Evolutionary conservation across 92 coral and sea anemone species (phyloP), one percentile per base, ranked within the genome.

Genomic region (Porites divaricata): DNA sequence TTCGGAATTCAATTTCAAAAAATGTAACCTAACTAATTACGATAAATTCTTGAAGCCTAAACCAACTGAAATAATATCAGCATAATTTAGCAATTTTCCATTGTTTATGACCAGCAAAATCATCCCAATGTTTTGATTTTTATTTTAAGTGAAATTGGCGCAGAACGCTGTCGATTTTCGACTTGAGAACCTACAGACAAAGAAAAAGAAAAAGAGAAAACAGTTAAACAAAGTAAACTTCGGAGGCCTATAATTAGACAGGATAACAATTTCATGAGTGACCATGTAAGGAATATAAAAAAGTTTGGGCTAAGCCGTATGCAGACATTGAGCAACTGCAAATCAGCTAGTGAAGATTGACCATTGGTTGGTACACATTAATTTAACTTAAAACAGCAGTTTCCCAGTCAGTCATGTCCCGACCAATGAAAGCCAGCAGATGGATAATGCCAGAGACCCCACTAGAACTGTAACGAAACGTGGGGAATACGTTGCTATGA

Each of bases 101-200:
- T 54, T 15, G 59, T 54, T 15, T 54, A 4, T 0, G 59, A 15
- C 59, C 8, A 16, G n/a, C 17, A 16, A 16, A 16, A 9, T 16
- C 21, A 61, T 19, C 22, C 65, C 6, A 15, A 6, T 25, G 13
- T 2, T 26, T 57, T 19, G 26, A 8, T 12, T 2, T 25, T 28
- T 53, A 11, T 54, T 24, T 56, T 82, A 51, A 82, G 63, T 72
- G 86, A 14, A 45, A 72, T 20, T 63, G 79, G 51, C 79, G 86
- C 5, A 82, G 21, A 49, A 61, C 54, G 25, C 35, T 72, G 62
- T 82, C 86, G 12, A 82, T 82, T 57, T 82, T 82, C 10, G 79
- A 58, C 75, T 82, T 82, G 12, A 82, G 67, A 22, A 62, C 73
- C 86, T 82, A 52, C 21, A 22, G 48, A 52, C 5, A 23, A 49